Evolutionary conservation across 2,113 vertebrate species (phyloP), one percentile per base, ranked within the genome.

Genomic region (Equus przewalskii): DNA sequence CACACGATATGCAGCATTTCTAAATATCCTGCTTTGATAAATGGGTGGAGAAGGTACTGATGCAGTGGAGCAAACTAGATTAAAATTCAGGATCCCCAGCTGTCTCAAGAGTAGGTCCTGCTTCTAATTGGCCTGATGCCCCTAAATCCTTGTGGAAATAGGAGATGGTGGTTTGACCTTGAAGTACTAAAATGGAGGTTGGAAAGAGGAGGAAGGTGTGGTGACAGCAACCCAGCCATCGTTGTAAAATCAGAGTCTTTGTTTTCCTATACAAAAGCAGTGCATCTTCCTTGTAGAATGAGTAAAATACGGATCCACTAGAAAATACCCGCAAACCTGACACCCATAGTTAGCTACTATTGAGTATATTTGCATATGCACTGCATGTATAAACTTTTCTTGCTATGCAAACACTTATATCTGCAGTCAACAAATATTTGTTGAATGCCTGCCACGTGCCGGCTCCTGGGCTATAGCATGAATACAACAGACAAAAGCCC

Each of bases 61-160:
- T 78, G 64, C 41, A 19, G 46, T 26, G 6, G 65, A 72, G 18
- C 56, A 60, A 51, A 82, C 54, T 7, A 60, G 54, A 83, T 93
- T 96, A 24, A 87, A 95, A 79, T n/a, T 65, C 85, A 87, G 54
- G 60, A 60, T 24, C 24, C 19, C 91, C 56, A 82, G 46, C 89
- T 92, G 67, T 76, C 28, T 49, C 18, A 51, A 51, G 87, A 83
- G 36, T 30, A 69, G 33, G 41, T 49, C 14, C 87, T 49, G 91
- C 51, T 49, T 49, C 44, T 72, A 26, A 44, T 56, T 87, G 79
- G 14, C 41, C 83, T 46, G 33, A 44, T 81, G 58, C 82, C 72
- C 41, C 56, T 51, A 41, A 36, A 44, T 84, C 49, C 64, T 54
- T 22, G 56, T n/a, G 83, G 89, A 73, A 36, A 41, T 36, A 70